phyloP scores from a whole-genome alignment of 2,888 invertebrate genomes.

The Cephus rjabovi region DNA sequence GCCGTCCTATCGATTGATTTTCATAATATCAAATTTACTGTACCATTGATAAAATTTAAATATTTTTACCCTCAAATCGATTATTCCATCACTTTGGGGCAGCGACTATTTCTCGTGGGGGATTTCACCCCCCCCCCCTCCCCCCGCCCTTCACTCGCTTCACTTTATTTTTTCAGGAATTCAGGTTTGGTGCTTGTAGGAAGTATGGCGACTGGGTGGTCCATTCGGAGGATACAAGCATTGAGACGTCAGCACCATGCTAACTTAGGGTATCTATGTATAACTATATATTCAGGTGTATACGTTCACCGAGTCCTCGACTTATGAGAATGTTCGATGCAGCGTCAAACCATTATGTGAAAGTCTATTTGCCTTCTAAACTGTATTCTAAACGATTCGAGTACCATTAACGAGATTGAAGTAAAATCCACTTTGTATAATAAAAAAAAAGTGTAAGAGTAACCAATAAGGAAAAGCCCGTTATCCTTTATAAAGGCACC shows the following conservation, averaged over 20 bases:
- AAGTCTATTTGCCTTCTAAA: background rate
- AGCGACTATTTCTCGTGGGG: background rate
- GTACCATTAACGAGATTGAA: background rate
- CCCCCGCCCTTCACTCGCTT: background rate
- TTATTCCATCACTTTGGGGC: background rate
- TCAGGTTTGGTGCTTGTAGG: constrained; percentile 51
- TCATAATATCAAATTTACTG: background rate
- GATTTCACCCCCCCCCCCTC: rapidly evolving
- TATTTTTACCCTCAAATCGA: background rate
- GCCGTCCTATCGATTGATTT: background rate
- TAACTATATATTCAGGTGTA: background rate
- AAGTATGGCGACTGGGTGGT: constrained; percentile 51
- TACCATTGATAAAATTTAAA: background rate
- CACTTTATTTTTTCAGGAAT: constrained; percentile 31
- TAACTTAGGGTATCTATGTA: constrained; percentile 30
- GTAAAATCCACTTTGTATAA: background rate
- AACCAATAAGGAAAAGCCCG: background rate
- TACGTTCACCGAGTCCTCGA: background rate
- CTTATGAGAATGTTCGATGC: background rate
- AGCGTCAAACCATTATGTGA: background rate
- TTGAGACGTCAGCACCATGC: constrained; percentile 54
- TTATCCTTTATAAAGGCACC: background rate
- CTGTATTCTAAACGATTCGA: background rate
- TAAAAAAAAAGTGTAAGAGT: background rate
- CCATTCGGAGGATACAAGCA: constrained; percentile 46